Evolutionary conservation across 1,140 invertebrate genomes (phyloP).

Genomic region (Parapsyche elsis): DNA sequence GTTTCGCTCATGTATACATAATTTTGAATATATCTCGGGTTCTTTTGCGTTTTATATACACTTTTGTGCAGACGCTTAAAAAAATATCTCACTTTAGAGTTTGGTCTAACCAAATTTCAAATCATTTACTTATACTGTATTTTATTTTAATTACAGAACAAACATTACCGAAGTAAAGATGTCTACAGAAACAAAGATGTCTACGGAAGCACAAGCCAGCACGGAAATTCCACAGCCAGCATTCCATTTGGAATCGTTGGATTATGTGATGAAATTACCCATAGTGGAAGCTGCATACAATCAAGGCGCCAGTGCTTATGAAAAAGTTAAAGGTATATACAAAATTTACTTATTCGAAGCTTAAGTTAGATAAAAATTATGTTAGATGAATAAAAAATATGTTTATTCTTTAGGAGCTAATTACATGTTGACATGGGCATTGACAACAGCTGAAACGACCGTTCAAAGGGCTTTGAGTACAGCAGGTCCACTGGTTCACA

Average conservation of each 20-base stretch:
- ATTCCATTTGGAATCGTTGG: constrained; percentile 69
- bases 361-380: neutral
- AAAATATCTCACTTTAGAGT: neutral
- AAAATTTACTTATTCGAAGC: constrained; percentile 49
- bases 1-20: neutral
- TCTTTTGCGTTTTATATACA: neutral
- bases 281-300: constrained; percentile 68
- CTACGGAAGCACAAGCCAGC: neutral
- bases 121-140: neutral
- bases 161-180: neutral
- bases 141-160: constrained; percentile 10
- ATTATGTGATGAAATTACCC: constrained; percentile 69
- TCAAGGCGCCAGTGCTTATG: constrained; percentile 69
- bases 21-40: neutral
- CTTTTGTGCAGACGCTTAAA: no score
- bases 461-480: constrained; percentile 71
- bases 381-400: no score
- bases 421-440: constrained; percentile 74
- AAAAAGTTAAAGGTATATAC: constrained; percentile 67
- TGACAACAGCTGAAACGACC: constrained; percentile 76
- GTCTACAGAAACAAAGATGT: neutral
- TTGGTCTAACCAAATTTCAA: neutral
- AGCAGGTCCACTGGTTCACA: constrained; percentile 72
- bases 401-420: constrained; percentile 67
- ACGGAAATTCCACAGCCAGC: constrained; percentile 53